phyloP scores from a whole-genome alignment of 2,113 vertebrate genomes.

The Ailuropoda melanoleuca region DNA sequence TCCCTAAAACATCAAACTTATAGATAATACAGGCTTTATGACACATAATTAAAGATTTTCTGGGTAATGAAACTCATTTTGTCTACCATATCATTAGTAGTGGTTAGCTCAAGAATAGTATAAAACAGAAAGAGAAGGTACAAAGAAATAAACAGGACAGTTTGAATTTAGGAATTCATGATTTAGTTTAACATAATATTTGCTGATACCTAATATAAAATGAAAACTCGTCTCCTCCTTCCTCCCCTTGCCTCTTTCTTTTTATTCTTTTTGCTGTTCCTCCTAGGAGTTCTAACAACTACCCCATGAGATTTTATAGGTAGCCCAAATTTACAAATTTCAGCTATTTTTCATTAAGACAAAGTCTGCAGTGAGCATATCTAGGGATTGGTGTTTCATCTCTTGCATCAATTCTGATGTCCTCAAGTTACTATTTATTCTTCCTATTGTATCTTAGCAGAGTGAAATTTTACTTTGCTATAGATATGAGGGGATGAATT shows the following conservation, averaged over 20 bases:
- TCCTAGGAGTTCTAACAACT: background rate
- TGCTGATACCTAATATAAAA: background rate
- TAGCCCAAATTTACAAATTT: background rate
- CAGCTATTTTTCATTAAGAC: background rate
- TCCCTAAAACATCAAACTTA: background rate
- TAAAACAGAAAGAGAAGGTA: background rate
- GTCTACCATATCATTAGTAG: background rate
- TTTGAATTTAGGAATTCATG: background rate
- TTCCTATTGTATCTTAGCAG: background rate
- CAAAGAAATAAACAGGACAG: background rate
- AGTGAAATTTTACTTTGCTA: background rate
- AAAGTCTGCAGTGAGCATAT: background rate
- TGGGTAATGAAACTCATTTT: background rate
- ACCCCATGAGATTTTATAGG: background rate
- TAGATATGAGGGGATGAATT: background rate
- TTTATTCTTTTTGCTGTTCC: background rate
- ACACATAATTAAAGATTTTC: background rate
- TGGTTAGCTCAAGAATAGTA: background rate
- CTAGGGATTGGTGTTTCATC: background rate
- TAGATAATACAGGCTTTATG: background rate
- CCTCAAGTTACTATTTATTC: background rate
- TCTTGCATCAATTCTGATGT: background rate
- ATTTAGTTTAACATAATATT: background rate
- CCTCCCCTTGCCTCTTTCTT: fast-evolving
- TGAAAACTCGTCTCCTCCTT: background rate